Evolutionary conservation across 2,797 vertebrate genomes (phyloP).

Genomic region (Thalassophryne amazonica): DNA sequence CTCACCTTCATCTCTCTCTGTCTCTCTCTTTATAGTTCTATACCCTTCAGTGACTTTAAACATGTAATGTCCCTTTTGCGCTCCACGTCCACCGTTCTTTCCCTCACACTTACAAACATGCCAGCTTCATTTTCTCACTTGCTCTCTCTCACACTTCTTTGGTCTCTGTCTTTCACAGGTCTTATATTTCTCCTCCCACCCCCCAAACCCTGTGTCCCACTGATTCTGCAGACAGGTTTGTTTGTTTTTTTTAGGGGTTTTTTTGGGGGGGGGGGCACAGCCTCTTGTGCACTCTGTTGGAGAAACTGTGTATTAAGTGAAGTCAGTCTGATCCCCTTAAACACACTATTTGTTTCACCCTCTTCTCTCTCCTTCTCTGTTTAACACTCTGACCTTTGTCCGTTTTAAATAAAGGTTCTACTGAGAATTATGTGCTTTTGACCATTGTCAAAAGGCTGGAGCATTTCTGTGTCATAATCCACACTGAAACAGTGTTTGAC

Average conservation of each 20-base stretch:
- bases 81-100: too few relatives aligned
- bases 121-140: constrained; percentile 30
- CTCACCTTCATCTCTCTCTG: constrained; percentile 18
- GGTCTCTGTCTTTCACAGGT: constrained; percentile 5
- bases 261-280: constrained; percentile 21
- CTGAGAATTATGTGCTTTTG: constrained; percentile 28
- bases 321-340: constrained; percentile 31
- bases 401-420: constrained; percentile 21
- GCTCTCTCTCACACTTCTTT: constrained; percentile 20
- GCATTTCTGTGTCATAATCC: too few relatives aligned
- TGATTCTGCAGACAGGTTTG: constrained; percentile 51
- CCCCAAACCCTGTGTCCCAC: constrained; percentile 42
- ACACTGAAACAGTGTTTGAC: too few relatives aligned
- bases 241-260: too few relatives aligned
- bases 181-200: constrained; percentile 38
- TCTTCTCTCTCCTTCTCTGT: constrained; percentile 36
- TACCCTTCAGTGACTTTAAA: too few relatives aligned
- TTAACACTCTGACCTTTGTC: constrained; percentile 42
- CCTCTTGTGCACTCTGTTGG: constrained; percentile 75
- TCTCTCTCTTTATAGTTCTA: too few relatives aligned
- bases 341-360: constrained; percentile 47
- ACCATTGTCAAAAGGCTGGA: constrained; percentile 11
- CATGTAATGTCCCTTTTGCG: too few relatives aligned
- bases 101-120: neutral
- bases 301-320: constrained; percentile 70